phyloP scores from a whole-genome alignment of 2,888 invertebrate genomes.

The Caradrina clavipalpis region DNA sequence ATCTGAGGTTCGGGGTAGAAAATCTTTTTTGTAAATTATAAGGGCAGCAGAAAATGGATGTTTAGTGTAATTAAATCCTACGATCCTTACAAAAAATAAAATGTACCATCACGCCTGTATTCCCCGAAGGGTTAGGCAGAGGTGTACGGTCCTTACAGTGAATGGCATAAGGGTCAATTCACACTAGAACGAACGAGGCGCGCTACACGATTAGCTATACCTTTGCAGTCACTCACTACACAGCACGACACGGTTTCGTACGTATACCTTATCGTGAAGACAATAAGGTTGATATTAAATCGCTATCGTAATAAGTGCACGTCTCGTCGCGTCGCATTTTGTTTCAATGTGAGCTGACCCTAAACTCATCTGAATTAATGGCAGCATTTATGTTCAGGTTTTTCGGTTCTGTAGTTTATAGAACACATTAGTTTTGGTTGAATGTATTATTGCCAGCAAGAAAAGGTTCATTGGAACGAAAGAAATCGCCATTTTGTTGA shows the following conservation, averaged over 20 bases:
- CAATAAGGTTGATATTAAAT: too few relatives aligned
- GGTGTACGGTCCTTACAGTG: slow-evolving; percentile 5
- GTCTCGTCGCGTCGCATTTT: not conserved
- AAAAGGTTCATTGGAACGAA: not conserved
- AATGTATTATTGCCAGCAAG: not conserved
- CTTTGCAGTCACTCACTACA: too few relatives aligned
- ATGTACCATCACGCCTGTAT: too few relatives aligned
- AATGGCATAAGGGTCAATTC: slow-evolving; percentile 13
- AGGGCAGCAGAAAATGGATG: slow-evolving; percentile 18
- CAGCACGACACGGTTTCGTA: too few relatives aligned
- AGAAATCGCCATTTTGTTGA: not conserved
- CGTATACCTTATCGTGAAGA: too few relatives aligned
- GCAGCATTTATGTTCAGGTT: not conserved
- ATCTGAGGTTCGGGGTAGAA: slow-evolving; percentile 37
- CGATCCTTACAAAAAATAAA: slow-evolving; percentile 10
- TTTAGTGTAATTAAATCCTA: slow-evolving; percentile 52
- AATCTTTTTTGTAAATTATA: slow-evolving; percentile 27
- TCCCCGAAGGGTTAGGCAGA: too few relatives aligned
- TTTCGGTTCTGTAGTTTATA: slow-evolving; percentile 3
- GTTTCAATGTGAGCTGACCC: not conserved
- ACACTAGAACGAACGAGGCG: not conserved
- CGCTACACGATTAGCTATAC: too few relatives aligned
- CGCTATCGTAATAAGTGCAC: too few relatives aligned
- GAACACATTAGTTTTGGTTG: not conserved
- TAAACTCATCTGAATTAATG: slow-evolving; percentile 16